These are phyloP conservation scores for Phainopepla nitens DNA, from an alignment of 2,113 vertebrate species.

Conservation along the genomic window DNA sequence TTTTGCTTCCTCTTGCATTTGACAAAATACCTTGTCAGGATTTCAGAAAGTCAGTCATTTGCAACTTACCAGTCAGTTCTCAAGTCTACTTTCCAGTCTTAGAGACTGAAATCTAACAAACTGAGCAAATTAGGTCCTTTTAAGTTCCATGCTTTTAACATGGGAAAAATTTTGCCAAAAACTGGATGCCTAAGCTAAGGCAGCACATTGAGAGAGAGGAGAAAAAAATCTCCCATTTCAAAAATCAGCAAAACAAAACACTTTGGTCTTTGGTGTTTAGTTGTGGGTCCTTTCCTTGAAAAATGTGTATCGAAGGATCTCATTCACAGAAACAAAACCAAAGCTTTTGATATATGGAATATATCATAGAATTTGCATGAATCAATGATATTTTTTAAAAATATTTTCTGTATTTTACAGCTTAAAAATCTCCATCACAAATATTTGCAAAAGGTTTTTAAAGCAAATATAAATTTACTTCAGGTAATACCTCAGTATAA, in stretches of 20 bases:
- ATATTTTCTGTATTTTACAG: background rate
- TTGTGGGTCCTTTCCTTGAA: fast-evolving
- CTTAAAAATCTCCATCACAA: background rate
- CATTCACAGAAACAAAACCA: background rate
- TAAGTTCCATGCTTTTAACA: background rate
- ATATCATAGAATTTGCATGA: background rate
- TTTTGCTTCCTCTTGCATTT: background rate
- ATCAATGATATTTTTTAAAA: background rate
- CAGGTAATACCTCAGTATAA: background rate
- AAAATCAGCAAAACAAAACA: background rate
- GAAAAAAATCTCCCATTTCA: background rate
- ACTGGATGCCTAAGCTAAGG: background rate
- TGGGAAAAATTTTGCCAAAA: background rate
- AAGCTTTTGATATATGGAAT: background rate
- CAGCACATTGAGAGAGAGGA: background rate
- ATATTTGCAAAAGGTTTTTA: background rate
- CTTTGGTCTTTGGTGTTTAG: background rate
- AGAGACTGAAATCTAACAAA: background rate
- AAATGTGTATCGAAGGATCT: background rate
- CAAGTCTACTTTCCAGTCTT: background rate
- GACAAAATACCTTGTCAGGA: background rate
- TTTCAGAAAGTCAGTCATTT: background rate
- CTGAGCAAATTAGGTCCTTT: background rate
- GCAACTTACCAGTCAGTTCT: background rate
- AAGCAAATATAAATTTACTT: background rate